These are phyloP conservation scores for Trichopria drosophilae DNA, from an alignment of 2,888 invertebrate genomes.

Conservation along the genomic window DNA sequence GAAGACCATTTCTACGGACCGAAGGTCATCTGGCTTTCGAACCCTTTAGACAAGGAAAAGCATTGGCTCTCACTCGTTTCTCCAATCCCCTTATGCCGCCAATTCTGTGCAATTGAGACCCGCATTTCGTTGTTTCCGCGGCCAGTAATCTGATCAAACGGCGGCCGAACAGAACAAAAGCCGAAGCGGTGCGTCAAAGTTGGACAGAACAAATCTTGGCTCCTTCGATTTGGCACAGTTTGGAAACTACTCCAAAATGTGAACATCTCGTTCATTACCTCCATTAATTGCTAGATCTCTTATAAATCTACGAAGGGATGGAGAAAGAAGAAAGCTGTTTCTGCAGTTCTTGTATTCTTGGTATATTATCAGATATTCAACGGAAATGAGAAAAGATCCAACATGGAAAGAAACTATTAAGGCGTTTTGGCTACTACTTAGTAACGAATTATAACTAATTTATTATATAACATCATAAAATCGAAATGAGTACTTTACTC, in stretches of 20 bases:
- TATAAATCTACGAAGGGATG: too few relatives aligned
- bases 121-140: conserved; percentile 44
- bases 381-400: too few relatives aligned
- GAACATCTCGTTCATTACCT: conserved; percentile 32
- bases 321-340: too few relatives aligned
- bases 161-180: conserved; percentile 48
- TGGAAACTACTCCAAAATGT: conserved; percentile 35
- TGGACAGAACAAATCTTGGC: conserved; percentile 47
- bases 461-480: too few relatives aligned
- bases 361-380: too few relatives aligned
- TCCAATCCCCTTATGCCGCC: conserved; percentile 45
- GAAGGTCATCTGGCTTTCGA: background rate
- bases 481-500: too few relatives aligned
- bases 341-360: too few relatives aligned
- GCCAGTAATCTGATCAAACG: conserved; percentile 50
- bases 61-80: conserved; percentile 6
- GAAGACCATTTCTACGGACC: too few relatives aligned
- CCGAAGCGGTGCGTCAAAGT: conserved; percentile 42
- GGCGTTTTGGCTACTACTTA: too few relatives aligned
- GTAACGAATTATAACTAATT: too few relatives aligned
- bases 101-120: conserved; percentile 49
- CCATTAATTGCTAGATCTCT: conserved; percentile 33
- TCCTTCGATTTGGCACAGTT: conserved; percentile 48
- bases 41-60: too few relatives aligned
- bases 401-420: too few relatives aligned